Base-by-base conservation (phyloP, 92 coral and sea anemone species). In the Pocillopora meandrina region DNA sequence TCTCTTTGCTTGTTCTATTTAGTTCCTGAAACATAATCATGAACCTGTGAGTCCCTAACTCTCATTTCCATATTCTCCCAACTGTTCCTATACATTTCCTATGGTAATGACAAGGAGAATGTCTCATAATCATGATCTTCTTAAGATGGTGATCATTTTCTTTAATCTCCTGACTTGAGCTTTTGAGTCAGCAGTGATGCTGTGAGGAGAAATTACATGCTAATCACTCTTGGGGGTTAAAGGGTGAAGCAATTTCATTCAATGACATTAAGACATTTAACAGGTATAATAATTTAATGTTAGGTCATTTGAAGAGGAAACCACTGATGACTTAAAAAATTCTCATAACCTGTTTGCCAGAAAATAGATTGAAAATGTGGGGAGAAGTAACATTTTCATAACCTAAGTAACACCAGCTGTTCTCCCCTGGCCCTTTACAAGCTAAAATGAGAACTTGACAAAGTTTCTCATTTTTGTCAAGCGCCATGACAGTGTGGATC, bases 401-500 rank as follows among this genome's bases (percentile, higher is more conserved):
- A 92, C 98, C 95, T 95, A 65, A 98, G 98, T 69, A 96, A 72
- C 21, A 85, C 74, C 56, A 90, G 78, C 20, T 90, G 86, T 65
- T 92, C 98, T 5, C 98, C 98, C 72, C 98, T 77, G 5, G 92
- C 90, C 66, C 89, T 90, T 69, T 95, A 89, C 1, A 80, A 92
- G 67, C 31, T 26, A 26, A 26, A 26, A 26, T 81, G 90, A 76
- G 98, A 95, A 73, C 96, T 96, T 1, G 96, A 26, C 31, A 26
- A 26, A 26, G 31, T 26, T 26, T 4, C 13, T 49, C 23, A 42
- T 20, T 31, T 17, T 56, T 66, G 3, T 14, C 31, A 26, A 26
- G 0, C 33, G 67, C 84, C 66, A 67, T 4, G 10, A 80, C 52
- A 56, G 65, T 56, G 75, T 80, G 75, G 19, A 56, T 80, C 67